These are phyloP conservation scores for Lanius collurio DNA, from an alignment of 2,113 vertebrate species.

Conservation along the genomic window DNA sequence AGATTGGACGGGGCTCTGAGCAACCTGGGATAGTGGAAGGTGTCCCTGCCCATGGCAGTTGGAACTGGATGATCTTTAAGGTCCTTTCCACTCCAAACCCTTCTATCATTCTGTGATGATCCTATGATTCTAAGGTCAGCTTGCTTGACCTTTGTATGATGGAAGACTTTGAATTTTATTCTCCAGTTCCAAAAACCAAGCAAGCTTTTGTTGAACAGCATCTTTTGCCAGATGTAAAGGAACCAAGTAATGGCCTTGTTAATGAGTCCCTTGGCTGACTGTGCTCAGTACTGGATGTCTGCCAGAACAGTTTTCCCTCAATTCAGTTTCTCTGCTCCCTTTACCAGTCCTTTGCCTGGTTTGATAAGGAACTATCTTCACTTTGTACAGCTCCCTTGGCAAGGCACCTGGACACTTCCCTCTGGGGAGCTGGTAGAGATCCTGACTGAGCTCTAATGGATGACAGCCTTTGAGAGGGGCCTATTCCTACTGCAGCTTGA, in stretches of 20 bases:
- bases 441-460: background rate
- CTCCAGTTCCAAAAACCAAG: background rate
- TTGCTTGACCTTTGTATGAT: background rate
- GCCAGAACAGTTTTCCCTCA: background rate
- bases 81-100: background rate
- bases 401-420: background rate
- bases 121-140: background rate
- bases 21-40: fast-evolving
- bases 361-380: background rate
- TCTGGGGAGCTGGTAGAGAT: background rate
- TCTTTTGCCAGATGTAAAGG: background rate
- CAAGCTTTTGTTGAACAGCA: background rate
- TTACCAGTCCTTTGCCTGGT: background rate
- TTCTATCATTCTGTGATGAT: background rate
- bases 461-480: background rate
- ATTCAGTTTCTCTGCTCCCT: background rate
- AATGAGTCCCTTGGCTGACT: background rate
- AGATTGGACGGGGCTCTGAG: background rate
- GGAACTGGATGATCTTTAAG: background rate
- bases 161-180: background rate
- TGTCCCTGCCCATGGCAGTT: background rate
- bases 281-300: background rate
- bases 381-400: background rate
- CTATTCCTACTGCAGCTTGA: background rate
- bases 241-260: background rate